A percentile compares a stretch with the other conserved stretches of the same genome.
Evolutionary conservation across 2,888 invertebrate genomes (phyloP).

Genomic region (Philhelius pedissequus): DNA sequence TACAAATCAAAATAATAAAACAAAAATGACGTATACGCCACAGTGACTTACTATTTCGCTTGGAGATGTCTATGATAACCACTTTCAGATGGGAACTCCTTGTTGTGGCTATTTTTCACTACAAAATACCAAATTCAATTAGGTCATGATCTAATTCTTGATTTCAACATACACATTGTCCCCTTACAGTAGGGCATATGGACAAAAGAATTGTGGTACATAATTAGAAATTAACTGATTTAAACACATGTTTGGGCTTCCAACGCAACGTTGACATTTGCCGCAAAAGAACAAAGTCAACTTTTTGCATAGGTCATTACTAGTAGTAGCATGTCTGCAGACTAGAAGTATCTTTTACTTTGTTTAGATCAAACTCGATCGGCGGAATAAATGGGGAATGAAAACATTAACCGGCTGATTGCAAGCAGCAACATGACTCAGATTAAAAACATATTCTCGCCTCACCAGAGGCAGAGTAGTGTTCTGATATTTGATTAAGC

Average conservation of each 20-base stretch:
- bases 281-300: constrained; percentile 26
- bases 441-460: constrained; percentile 1
- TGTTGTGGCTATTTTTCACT: neutral
- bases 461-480: neutral
- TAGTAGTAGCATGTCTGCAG: neutral
- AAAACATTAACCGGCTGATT: constrained; percentile 27
- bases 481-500: constrained; percentile 15
- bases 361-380: constrained; percentile 6
- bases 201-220: neutral
- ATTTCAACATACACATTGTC: constrained; percentile 2
- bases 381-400: neutral
- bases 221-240: neutral
- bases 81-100: constrained; percentile 29
- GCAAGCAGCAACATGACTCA: constrained; percentile 43
- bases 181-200: neutral
- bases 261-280: constrained; percentile 45
- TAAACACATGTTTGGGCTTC: constrained; percentile 26
- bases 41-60: constrained; percentile 12
- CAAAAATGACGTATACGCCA: constrained; percentile 53
- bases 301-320: constrained; percentile 43
- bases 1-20: constrained; percentile 3
- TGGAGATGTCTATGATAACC: neutral
- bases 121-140: constrained; percentile 5
- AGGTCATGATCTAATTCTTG: constrained; percentile 45
- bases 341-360: neutral